A percentile compares a stretch with the other conserved stretches of the same genome.
Conservation (phyloP, 1,140 invertebrate species). For the Subanguina moxae region DNA sequence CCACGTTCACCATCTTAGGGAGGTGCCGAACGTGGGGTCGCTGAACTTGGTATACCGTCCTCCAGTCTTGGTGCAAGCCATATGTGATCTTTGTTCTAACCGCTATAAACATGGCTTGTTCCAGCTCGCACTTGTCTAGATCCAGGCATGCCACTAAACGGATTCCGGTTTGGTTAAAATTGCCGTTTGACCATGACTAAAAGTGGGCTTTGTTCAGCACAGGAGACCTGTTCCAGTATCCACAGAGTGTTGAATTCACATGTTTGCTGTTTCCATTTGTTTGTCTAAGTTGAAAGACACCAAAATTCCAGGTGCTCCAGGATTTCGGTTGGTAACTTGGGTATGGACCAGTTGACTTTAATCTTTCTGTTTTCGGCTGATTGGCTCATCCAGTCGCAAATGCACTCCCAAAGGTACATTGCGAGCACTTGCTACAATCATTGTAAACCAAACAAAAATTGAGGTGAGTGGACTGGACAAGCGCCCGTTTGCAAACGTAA, state of each 20-base stretch:
- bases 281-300: too few relatives aligned
- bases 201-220: slow-evolving; percentile 60
- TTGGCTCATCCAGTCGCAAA: slow-evolving; percentile 44
- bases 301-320: slow-evolving; percentile 57
- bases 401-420: slow-evolving; percentile 55
- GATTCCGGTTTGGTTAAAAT: slow-evolving; percentile 66
- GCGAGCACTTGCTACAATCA: too few relatives aligned
- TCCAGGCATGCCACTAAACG: slow-evolving; percentile 78
- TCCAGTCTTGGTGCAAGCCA: too few relatives aligned
- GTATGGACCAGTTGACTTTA: too few relatives aligned
- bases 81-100: background rate
- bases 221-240: slow-evolving; percentile 82
- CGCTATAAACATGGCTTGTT: background rate
- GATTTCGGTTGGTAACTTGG: slow-evolving; percentile 55
- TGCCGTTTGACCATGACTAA: background rate
- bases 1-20: too few relatives aligned
- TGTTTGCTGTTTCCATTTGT: background rate
- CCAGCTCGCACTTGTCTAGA: slow-evolving; percentile 77
- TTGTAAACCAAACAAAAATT: too few relatives aligned
- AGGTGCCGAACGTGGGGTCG: too few relatives aligned
- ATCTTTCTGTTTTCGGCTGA: slow-evolving; percentile 30
- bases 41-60: too few relatives aligned
- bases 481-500: slow-evolving; percentile 59
- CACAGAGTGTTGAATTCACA: slow-evolving; percentile 67
- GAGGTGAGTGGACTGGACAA: slow-evolving; percentile 60